Evolutionary conservation across 2,113 vertebrate species (phyloP), one percentile per base, ranked within the genome.

Genomic region (Clarias batrachus): DNA sequence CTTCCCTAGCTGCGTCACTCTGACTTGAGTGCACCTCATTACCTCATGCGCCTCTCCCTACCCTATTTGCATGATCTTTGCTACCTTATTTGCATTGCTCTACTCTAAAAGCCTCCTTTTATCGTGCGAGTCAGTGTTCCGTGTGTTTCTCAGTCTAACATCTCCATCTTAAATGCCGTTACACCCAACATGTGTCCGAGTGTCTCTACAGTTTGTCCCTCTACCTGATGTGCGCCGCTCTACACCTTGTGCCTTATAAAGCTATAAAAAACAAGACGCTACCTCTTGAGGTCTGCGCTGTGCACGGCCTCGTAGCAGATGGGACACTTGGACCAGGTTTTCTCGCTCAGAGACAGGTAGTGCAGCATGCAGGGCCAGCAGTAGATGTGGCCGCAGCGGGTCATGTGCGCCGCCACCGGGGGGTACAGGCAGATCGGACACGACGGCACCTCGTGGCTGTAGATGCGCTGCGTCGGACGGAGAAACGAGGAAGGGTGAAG

Each of bases 321-420:
- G 83, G 98, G 98, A 90, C 98, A 99, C 93, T 97, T 98, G 86
- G 97, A 97, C 97, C 98, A 99, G 90, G 94, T 95, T 94, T 97
- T 98, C 82, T 99, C 98, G 60, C 97, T 96, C 76, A 99, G 90
- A 83, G 98, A 98, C 86, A 99, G 95, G 91, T 97, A 99, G 92
- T 99, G 98, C 92, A 99, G 94, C 93, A 99, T 99, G 92, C 98
- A 99, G 0, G 97, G 95, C 98, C 98, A 99, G 91, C 98, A 99
- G 90, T 97, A 99, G 92, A 99, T 99, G 92, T 99, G 98, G 70
- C 98, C 98, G 52, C 98, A 99, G 77, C 96, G 96, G 0, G 98
- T 99, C 92, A 99, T 99, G 95, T 97, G 98, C 52, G 98, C 98
- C 33, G 97, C 97, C 0, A 98, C 93, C 0, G 98, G 98, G 62